These are phyloP conservation scores for Campoplex capitator DNA, from an alignment of 2,888 invertebrate genomes.

Conservation along the genomic window DNA sequence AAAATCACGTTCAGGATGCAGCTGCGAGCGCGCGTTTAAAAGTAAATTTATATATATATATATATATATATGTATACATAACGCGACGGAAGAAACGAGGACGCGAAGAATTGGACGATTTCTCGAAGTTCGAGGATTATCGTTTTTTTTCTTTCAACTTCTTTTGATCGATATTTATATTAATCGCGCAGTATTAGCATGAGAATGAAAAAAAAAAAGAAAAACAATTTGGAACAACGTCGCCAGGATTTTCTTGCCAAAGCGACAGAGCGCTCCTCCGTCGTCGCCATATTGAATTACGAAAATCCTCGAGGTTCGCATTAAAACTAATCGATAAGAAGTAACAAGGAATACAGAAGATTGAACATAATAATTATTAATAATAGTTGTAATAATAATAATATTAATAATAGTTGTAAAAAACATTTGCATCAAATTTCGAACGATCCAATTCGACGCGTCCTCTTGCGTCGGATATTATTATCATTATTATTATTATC, in stretches of 20 bases:
- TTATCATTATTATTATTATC: slow-evolving; percentile 49
- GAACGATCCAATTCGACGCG: slow-evolving; percentile 44
- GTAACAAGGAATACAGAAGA: neutral
- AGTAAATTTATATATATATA: neutral
- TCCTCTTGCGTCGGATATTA: slow-evolving; percentile 38
- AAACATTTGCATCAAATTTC: slow-evolving; percentile 15
- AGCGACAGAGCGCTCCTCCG: slow-evolving; percentile 18
- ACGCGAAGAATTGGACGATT: slow-evolving; percentile 28
- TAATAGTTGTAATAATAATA: slow-evolving; percentile 5
- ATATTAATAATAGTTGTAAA: neutral
- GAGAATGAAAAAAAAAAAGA: slow-evolving; percentile 18
- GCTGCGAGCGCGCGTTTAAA: slow-evolving; percentile 5
- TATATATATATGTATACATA: neutral
- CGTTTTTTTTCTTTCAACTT: slow-evolving; percentile 9
- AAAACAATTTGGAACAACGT: neutral
- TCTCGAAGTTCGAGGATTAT: slow-evolving; percentile 30
- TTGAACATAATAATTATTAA: slow-evolving; percentile 1
- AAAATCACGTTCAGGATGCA: slow-evolving; percentile 6
- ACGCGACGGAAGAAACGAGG: neutral
- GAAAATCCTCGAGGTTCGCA: slow-evolving; percentile 39
- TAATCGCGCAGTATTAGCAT: slow-evolving; percentile 47
- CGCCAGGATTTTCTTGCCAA: slow-evolving; percentile 57
- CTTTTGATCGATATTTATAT: neutral
- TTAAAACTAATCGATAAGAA: neutral
- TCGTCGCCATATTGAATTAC: slow-evolving; percentile 5